Conservation (phyloP, 2,888 invertebrate species). For the Keiferia lycopersicella region DNA sequence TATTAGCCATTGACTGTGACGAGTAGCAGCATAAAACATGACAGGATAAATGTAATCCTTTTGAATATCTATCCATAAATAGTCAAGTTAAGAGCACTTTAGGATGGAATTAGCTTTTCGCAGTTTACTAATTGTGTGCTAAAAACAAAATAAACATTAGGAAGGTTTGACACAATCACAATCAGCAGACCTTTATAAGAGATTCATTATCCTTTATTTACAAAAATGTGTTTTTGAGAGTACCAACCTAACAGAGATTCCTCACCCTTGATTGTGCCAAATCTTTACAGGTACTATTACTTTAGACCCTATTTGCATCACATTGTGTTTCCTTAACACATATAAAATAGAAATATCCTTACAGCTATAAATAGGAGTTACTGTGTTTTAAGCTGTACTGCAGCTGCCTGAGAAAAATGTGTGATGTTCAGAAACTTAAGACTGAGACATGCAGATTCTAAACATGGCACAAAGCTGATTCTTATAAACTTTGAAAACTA, state of each 20-base stretch:
- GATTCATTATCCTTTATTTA: conserved; percentile 16
- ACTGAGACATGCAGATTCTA: conserved; percentile 33
- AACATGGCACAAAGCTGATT: conserved; percentile 62
- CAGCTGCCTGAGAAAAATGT: not conserved
- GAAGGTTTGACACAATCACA: conserved; percentile 58
- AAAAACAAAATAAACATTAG: conserved; percentile 53
- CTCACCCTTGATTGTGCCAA: conserved; percentile 57
- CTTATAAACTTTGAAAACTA: conserved; percentile 47
- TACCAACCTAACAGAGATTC: conserved; percentile 43
- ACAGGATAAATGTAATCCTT: conserved; percentile 52
- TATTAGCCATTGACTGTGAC: conserved; percentile 67
- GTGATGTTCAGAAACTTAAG: conserved; percentile 3
- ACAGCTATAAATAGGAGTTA: conserved; percentile 42
- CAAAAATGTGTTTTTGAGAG: not conserved
- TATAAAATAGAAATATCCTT: conserved; percentile 44
- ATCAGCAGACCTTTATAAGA: conserved; percentile 35
- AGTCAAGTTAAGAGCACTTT: conserved; percentile 79
- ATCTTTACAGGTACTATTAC: conserved; percentile 62
- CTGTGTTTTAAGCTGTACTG: not conserved
- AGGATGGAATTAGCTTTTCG: conserved; percentile 77
- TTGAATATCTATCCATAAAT: conserved; percentile 62
- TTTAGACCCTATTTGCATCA: conserved; percentile 75
- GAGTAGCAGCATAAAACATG: conserved; percentile 52
- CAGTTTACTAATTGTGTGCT: conserved; percentile 59
- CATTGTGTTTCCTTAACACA: conserved; percentile 70